Evolutionary conservation across 2,888 invertebrate genomes (phyloP), one percentile per base, ranked within the genome.

Genomic region (Myopa tessellatipennis): DNA sequence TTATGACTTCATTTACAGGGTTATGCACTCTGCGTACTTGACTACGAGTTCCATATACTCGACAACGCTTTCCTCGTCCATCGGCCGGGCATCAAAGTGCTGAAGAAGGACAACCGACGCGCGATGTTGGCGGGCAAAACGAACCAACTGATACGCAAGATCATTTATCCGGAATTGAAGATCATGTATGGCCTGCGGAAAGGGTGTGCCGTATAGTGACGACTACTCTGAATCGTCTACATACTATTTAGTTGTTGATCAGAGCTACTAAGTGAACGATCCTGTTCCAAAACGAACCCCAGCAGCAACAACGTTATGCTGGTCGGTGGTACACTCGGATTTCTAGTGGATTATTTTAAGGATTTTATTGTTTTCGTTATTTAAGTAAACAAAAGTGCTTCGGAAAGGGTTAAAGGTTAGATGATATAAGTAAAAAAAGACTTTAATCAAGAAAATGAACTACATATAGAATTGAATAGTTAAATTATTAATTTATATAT

Each of bases 11-110:
- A 8, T 5, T 58, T 69, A 8, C 52, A 97, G 96, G 97, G 96
- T 82, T 97, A 96, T 90, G 93, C 95, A 77, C 92, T 97, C 80
- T 97, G 97, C 90, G 95, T 96, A 45, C 91, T 95, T 88, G 95
- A 97, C 89, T 97, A 97, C 89, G 96, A 97, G 87, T 97, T 97
- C 88, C 94, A 96, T 89, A 96, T 97, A 84, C 90, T 97, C 86
- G 96, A 97, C 90, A 96, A 97, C 89, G 96, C 95, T n/a, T 97
- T 97, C 89, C 91, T 97, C 78, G 95, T 95, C 73, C 97, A 97
- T 90, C 95, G 96, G 83, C 97, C 97, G 0, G 97, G 97, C 72
- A 97, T 97, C 83, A 97, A 97, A 88, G 91, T 93, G 74, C 93
- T 93, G 89, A 94, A 93, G 85, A 94, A 93, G 87, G 95, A 97